Percentiles rank a stretch among this genome's conserved stretches.
phyloP scores from a whole-genome alignment of 2,797 vertebrate species.

The Macrochelys suwanniensis region DNA sequence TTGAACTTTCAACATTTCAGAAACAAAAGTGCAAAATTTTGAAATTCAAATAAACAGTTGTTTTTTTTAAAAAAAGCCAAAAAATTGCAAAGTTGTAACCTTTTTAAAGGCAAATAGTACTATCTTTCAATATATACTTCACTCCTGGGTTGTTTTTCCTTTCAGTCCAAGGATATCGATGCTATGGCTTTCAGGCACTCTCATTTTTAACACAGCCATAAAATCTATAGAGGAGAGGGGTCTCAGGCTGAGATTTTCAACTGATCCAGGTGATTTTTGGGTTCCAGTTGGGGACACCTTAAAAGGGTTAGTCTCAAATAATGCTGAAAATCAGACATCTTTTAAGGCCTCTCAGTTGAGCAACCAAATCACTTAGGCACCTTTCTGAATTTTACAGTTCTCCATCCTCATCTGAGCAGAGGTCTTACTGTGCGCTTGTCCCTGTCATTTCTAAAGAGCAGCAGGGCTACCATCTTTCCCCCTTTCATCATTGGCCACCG shows the following conservation, averaged over 20 bases:
- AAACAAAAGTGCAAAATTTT: not conserved
- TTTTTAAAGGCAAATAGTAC: not conserved
- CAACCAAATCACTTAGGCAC: not conserved
- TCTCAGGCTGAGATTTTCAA: not conserved
- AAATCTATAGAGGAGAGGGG: not conserved
- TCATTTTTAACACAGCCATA: not conserved
- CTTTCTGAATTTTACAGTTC: not conserved
- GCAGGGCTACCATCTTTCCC: not conserved
- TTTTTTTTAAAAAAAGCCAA: not conserved
- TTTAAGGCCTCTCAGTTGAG: not conserved
- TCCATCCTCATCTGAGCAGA: not conserved
- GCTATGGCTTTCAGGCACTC: not conserved
- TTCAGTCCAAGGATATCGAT: not conserved
- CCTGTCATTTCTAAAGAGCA: not conserved
- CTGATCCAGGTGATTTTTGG: not conserved
- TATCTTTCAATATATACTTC: not conserved
- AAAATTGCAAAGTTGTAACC: not conserved
- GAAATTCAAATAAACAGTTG: not conserved
- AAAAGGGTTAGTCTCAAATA: not conserved
- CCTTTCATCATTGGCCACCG: too few relatives aligned
- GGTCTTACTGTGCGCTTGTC: not conserved
- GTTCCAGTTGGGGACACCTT: not conserved
- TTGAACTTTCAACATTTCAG: not conserved
- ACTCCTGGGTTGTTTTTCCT: not conserved
- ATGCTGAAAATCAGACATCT: not conserved